Conservation (phyloP, 2,888 invertebrate species). For the Pantelozetes paolii region DNA sequence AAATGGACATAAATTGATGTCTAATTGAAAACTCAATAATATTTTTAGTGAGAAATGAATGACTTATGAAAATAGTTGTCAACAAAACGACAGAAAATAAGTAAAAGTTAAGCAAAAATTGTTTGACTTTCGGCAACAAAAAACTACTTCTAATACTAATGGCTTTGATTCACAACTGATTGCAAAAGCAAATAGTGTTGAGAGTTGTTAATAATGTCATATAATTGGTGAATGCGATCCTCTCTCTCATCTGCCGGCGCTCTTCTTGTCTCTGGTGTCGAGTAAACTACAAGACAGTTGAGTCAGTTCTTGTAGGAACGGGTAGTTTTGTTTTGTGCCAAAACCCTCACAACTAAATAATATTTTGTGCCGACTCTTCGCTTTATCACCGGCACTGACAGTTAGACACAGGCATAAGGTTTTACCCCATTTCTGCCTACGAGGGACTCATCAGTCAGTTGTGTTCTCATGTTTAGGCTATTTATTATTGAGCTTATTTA, state of each 20-base stretch:
- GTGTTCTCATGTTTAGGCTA: slow-evolving; percentile 13
- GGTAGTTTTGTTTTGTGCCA: neutral
- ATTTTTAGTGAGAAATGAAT: too few relatives aligned
- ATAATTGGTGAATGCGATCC: neutral
- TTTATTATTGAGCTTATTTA: slow-evolving; percentile 19
- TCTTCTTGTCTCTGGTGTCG: neutral
- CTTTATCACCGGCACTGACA: neutral
- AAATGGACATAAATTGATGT: too few relatives aligned
- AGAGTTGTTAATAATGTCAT: neutral
- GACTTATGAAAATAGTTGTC: too few relatives aligned
- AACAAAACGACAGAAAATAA: too few relatives aligned
- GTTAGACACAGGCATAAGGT: neutral
- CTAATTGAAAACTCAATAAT: too few relatives aligned
- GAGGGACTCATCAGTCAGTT: slow-evolving; percentile 17
- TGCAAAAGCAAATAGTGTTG: too few relatives aligned
- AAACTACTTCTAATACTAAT: too few relatives aligned
- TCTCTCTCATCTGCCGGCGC: neutral
- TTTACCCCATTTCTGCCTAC: slow-evolving; percentile 5
- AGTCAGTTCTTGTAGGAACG: neutral
- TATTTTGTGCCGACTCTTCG: neutral
- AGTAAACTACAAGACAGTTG: neutral
- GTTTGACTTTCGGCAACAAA: too few relatives aligned
- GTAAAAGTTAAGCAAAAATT: too few relatives aligned
- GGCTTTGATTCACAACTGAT: too few relatives aligned
- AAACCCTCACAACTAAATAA: neutral